Base-by-base conservation (phyloP, 2,888 invertebrate genomes). In the Ichneumoninae sp. region DNA sequence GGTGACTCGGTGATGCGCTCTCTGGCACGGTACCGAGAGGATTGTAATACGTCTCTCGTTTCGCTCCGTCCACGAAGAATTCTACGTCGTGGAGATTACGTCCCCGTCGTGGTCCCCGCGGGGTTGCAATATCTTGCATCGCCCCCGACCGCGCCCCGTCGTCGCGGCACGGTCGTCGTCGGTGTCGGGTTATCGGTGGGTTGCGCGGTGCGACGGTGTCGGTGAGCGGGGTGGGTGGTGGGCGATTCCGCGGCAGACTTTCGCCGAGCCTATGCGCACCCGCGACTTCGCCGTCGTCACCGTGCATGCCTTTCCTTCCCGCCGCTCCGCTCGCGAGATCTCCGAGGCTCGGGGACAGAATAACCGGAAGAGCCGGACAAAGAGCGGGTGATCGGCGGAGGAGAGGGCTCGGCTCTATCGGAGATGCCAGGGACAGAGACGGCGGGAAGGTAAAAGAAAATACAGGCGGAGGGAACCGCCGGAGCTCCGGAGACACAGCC, bases 71-170 rank as follows among this genome's bases (percentile, higher is more conserved):
- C 52, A 44, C 66, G 63, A 85, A 85, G 85, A 85, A 85, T 82
- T 82, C 82, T 73, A 71, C 92, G 93, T 93, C 93, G 92, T 91
- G 90, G 93, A 93, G 93, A 93, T 93, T 93, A 93, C 92, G 93
- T 91, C 82, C 88, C 89, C 90, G 88, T 91, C 90, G 90, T 91
- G 33, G 92, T 93, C 93, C 44, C 93, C 93, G 93, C 91, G 93
- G 93, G 93, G 92, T 91, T 92, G 93, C 93, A 93, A 93, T 93
- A 93, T 93, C 93, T 93, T 93, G 93, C 93, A 94, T 94, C 89
- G 92, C 92, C 86, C 89, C 90, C 89, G 86, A 86, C 88, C 83
- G 13, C 44, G 13, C 83, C 74, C 63, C 50, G 22, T 66, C 73
- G 63, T 19, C 52, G 71, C 79, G 7, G 57, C 26, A 30, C 60